Base-by-base conservation (phyloP, 2,888 invertebrate genomes). In the Trilocha varians region DNA sequence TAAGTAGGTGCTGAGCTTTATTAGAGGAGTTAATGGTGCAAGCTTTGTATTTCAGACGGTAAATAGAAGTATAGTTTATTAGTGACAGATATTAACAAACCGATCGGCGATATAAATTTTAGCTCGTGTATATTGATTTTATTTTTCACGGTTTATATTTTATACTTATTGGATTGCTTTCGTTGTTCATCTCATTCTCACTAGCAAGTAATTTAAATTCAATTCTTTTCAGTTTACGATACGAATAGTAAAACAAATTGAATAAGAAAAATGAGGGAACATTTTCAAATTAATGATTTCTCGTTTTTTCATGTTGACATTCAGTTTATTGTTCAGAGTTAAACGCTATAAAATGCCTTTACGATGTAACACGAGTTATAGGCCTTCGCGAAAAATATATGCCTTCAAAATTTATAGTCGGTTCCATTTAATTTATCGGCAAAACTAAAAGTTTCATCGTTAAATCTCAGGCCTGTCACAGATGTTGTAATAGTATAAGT, bases 341-440 rank as follows among this genome's bases (percentile, higher is more conserved):
- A 66, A 57, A 53, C 47, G 48, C 49, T 45, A 65, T 76, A 70
- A 72, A 78, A 61, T 48, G 55, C 65, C 25, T 77, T 75, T 65
- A 77, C 65, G 69, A 64, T 51, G 51, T 61, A 63, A 59, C 58
- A 59, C 54, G 18, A 57, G 55, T 62, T 59, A 57, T 62, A 59
- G 68, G 69, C 69, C 67, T 65, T 64, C 60, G 64, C 64, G 50
- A 63, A 51, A 25, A 67, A 71, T 75, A 70, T 69, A 73, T 71
- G 65, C 57, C 65, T 71, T 61, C 55, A 53, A 66, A 74, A 78
- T 80, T 78, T 80, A 80, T 78, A 57, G 74, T 55, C 62, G 59
- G 54, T 45, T 58, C 66, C 64, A 68, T 71, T 68, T 66, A 74
- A 78, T 80, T 80, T 80, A 80, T 74, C 52, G 69, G 61, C 62